Evolutionary conservation across 2,113 vertebrate genomes (phyloP).

Genomic region (Salvelinus sp.): DNA sequence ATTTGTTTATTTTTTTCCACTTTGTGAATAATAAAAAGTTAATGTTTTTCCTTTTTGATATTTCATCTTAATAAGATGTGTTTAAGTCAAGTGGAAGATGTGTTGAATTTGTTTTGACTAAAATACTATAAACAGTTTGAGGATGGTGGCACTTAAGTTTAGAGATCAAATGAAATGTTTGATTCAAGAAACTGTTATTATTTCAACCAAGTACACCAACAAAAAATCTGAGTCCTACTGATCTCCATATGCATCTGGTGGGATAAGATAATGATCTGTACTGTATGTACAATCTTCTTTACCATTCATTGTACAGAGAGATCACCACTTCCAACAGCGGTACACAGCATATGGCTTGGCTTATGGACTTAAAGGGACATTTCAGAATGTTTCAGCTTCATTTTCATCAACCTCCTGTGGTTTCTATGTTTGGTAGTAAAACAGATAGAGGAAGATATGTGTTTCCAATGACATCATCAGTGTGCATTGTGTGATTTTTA

Average conservation of each 20-base stretch:
- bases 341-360: too few relatives aligned
- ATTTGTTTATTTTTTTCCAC: conserved; percentile 52
- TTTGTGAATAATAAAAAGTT: conserved; percentile 40
- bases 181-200: background rate
- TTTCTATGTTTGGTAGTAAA: too few relatives aligned
- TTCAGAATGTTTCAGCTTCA: too few relatives aligned
- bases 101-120: conserved; percentile 34
- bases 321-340: background rate
- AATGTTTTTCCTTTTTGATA: conserved; percentile 49
- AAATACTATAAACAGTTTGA: conserved; percentile 26
- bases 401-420: too few relatives aligned
- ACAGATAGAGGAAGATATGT: too few relatives aligned
- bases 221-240: background rate
- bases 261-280: background rate
- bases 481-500: too few relatives aligned
- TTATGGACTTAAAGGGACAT: too few relatives aligned
- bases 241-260: background rate
- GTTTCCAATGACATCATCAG: too few relatives aligned
- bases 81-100: conserved; percentile 43
- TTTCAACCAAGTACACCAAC: background rate
- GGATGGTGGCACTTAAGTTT: conserved; percentile 9
- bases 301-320: background rate
- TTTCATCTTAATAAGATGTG: conserved; percentile 47
- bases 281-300: background rate
- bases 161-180: conserved; percentile 33